A percentile compares a stretch with the other conserved stretches of the same genome.
These are phyloP conservation scores for Melangyna quadrimaculata DNA, from an alignment of 2,888 invertebrate species.

Conservation along the genomic window DNA sequence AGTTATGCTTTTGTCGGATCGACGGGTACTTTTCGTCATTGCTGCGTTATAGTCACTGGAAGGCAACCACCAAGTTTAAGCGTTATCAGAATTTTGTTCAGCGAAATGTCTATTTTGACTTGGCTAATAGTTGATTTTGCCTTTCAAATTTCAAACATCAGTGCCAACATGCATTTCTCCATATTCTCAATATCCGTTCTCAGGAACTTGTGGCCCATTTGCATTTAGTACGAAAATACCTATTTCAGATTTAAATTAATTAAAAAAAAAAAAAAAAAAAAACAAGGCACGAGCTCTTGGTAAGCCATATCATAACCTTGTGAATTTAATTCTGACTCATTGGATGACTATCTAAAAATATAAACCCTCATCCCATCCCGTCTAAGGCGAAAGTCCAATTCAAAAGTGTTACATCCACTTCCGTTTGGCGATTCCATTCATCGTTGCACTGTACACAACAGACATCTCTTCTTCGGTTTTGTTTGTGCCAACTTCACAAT, in stretches of 20 bases:
- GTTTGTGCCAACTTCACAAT: conserved; percentile 37
- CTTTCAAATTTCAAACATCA: no score
- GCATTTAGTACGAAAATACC: background rate
- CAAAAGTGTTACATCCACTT: conserved; percentile 42
- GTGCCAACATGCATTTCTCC: no score
- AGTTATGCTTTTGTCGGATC: no score
- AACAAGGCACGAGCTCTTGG: background rate
- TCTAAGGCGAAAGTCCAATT: conserved; percentile 2
- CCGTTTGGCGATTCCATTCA: conserved; percentile 16
- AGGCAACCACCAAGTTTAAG: no score
- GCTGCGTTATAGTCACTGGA: no score
- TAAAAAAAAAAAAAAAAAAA: background rate
- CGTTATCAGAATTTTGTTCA: no score
- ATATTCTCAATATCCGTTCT: background rate
- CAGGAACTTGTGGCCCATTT: background rate
- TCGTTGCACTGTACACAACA: conserved; percentile 19
- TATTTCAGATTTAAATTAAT: background rate
- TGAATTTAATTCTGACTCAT: background rate
- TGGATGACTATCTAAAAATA: background rate
- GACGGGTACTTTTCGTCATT: no score
- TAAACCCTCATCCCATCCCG: background rate
- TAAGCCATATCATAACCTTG: conserved; percentile 17
- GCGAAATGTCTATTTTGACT: no score
- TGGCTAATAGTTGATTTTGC: no score
- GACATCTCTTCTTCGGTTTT: background rate